Conservation (phyloP, 2,888 invertebrate genomes). For the Tigriopus californicus region DNA sequence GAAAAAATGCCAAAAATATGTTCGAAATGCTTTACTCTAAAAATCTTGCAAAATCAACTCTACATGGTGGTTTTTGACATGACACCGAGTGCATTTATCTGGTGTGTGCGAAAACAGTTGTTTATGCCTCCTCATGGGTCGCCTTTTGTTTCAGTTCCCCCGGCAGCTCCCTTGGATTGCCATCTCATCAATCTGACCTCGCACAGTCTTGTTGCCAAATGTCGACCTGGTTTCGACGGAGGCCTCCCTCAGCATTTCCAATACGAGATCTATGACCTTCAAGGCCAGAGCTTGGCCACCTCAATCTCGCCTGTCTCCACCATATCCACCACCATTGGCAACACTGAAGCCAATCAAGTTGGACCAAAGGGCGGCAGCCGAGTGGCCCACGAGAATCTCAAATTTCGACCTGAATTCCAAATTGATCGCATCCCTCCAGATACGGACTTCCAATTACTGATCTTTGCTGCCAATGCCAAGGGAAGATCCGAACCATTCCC, state of each 20-base stretch:
- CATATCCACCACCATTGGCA: no score
- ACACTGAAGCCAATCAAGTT: no score
- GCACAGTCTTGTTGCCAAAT: not conserved
- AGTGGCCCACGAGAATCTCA: no score
- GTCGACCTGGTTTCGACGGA: slow-evolving; percentile 2
- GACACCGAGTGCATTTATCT: no score
- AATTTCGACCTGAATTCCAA: not conserved
- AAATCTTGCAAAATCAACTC: no score
- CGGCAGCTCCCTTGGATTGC: not conserved
- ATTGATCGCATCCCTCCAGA: slow-evolving; percentile 1
- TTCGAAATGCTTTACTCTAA: no score
- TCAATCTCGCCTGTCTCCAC: not conserved
- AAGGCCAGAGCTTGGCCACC: not conserved
- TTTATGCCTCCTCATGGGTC: no score
- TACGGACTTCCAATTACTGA: not conserved
- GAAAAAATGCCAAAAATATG: no score
- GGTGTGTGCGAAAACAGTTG: no score
- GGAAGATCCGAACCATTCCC: slow-evolving; percentile 1
- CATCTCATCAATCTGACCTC: not conserved
- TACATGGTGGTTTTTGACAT: no score
- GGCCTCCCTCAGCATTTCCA: slow-evolving; percentile 6
- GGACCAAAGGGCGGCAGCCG: no score
- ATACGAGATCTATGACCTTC: not conserved
- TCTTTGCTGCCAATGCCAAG: slow-evolving; percentile 5
- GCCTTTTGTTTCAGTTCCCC: slow-evolving; percentile 8